These are phyloP conservation scores for Tapirus terrestris DNA, from an alignment of 2,113 vertebrate genomes.

Conservation along the genomic window DNA sequence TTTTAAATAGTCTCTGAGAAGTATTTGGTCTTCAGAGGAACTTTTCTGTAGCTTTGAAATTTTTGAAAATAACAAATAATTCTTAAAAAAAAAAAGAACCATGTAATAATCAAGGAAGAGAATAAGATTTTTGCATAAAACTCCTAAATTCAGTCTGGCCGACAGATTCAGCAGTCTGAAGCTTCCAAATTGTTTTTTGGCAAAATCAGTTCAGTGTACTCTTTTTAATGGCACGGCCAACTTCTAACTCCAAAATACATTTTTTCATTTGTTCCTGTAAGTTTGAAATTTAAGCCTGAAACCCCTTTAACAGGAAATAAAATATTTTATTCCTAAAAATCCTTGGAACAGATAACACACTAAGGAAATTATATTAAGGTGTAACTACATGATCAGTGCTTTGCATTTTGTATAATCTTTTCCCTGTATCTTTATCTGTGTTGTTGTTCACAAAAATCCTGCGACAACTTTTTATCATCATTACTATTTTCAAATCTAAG, in stretches of 20 bases:
- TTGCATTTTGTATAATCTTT: slow-evolving; percentile 39
- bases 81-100: slow-evolving; percentile 16
- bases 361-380: neutral
- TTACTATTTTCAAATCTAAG: neutral
- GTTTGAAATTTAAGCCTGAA: slow-evolving; percentile 23
- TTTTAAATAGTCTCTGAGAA: neutral
- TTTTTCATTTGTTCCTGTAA: neutral
- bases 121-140: neutral
- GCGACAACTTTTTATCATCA: neutral
- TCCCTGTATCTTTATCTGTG: neutral
- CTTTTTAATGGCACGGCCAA: neutral
- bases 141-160: neutral
- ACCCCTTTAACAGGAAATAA: slow-evolving; percentile 1
- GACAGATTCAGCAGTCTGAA: neutral
- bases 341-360: neutral
- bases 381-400: neutral
- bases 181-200: neutral
- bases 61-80: neutral
- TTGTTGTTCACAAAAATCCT: neutral
- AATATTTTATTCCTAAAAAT: slow-evolving; percentile 39
- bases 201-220: neutral
- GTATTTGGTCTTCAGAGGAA: neutral
- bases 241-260: neutral
- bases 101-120: neutral
- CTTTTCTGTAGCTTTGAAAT: neutral